phyloP scores from a whole-genome alignment of 2,797 vertebrate species.

The Myotis daubentonii region DNA sequence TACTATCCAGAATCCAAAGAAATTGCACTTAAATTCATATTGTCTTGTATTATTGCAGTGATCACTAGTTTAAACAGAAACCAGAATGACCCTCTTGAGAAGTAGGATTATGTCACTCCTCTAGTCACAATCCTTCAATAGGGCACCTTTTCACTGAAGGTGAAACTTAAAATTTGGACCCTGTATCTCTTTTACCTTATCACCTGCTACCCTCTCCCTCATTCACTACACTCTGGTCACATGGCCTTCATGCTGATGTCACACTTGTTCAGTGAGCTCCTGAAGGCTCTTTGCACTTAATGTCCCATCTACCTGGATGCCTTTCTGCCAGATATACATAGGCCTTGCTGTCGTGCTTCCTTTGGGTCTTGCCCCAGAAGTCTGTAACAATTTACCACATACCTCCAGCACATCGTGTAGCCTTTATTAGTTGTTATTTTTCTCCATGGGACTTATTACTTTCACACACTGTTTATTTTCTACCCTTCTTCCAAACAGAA shows the following conservation, averaged over 20 bases:
- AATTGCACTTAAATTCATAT: neutral
- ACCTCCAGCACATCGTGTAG: neutral
- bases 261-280: neutral
- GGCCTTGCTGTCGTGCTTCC: neutral
- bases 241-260: neutral
- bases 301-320: neutral
- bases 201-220: neutral
- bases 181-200: too few relatives aligned
- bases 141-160: neutral
- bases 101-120: neutral
- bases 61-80: neutral
- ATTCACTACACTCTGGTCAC: neutral
- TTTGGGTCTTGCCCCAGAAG: neutral
- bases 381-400: neutral
- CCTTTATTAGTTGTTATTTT: neutral
- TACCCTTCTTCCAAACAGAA: neutral
- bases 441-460: neutral
- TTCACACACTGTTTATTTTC: neutral
- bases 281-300: neutral
- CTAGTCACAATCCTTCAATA: neutral
- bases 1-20: neutral
- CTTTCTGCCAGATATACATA: neutral
- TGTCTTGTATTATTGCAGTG: neutral
- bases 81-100: neutral
- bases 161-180: neutral